Conservation (phyloP, 2,797 vertebrate species). For the Amblyopsis hoosieri region DNA sequence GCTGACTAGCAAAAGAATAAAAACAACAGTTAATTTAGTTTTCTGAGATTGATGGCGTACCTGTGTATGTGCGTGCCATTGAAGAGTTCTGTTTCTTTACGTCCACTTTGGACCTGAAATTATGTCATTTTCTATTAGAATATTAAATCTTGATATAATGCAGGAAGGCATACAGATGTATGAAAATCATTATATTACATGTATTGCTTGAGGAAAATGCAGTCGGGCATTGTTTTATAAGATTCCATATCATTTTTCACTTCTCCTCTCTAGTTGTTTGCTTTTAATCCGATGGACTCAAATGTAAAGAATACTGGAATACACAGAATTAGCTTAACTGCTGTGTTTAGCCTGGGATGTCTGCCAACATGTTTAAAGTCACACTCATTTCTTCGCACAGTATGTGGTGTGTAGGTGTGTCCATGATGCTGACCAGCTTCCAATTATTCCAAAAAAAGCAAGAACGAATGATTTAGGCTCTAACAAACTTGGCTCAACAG, state of each 20-base stretch:
- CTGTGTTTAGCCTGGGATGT: constrained; percentile 42
- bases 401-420: constrained; percentile 34
- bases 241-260: constrained; percentile 35
- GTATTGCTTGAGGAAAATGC: constrained; percentile 33
- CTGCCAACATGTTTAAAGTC: constrained; percentile 32
- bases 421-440: constrained; percentile 31
- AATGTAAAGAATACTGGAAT: constrained; percentile 34
- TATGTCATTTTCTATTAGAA: constrained; percentile 55
- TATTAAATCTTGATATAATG: constrained; percentile 51
- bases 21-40: constrained; percentile 38
- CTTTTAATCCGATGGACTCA: constrained; percentile 45
- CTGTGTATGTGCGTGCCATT: constrained; percentile 36
- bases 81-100: constrained; percentile 33
- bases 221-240: constrained; percentile 31
- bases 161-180: constrained; percentile 43
- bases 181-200: constrained; percentile 59
- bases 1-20: not conserved
- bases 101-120: constrained; percentile 45
- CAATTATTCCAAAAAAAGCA: constrained; percentile 15
- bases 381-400: constrained; percentile 31
- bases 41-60: not conserved
- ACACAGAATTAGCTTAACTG: constrained; percentile 31
- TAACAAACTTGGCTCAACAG: constrained; percentile 8
- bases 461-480: not conserved
- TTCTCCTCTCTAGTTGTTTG: constrained; percentile 36